Evolutionary conservation across 2,113 vertebrate genomes (phyloP), one percentile per base, ranked within the genome.

Genomic region (Danionella cerebrum): DNA sequence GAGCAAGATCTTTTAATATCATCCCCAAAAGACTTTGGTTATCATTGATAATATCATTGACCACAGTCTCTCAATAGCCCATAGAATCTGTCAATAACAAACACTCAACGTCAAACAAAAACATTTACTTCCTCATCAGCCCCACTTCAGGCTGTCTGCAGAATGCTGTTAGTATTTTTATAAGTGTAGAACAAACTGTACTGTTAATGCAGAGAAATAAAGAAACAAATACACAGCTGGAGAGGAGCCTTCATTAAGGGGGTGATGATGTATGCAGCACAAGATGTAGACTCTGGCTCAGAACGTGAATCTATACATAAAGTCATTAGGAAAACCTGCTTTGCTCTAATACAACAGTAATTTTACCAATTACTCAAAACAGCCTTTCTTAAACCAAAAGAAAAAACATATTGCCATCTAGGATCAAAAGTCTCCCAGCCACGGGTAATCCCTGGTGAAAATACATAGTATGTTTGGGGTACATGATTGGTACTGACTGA

Each of bases 181-280:
- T 11, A 60, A 63, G 13, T 16, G 25, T 13, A 22, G 27, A 48
- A 63, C 41, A 48, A 22, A 35, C 35, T 48, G 11, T 35, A 22
- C 7, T 5, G 2, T 1, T 3, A 63, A 63, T n/a, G 41, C 42
- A 21, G 19, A 57, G 31, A 57, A 38, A 33, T 14, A 60, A 31
- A 44, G 24, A 60, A 60, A 44, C 39, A 60, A 60, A 60, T 11
- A 60, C 24, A 44, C 57, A 60, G 57, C 57, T 63, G 44, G 29
- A 63, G 29, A 14, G 29, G 18, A 48, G 59, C 29, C 57, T 63
- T 63, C 59, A 48, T 63, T 48, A 63, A 63, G 29, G 42, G 29
- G 29, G 19, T 48, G 59, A 63, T 67, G 52, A 57, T 57, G 50
- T 44, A 54, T 53, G 25, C 39, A 29, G 22, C 9, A 44, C 38